Evolutionary conservation across 2,113 vertebrate genomes (phyloP), one percentile per base, ranked within the genome.

Genomic region (Hylia prasina): DNA sequence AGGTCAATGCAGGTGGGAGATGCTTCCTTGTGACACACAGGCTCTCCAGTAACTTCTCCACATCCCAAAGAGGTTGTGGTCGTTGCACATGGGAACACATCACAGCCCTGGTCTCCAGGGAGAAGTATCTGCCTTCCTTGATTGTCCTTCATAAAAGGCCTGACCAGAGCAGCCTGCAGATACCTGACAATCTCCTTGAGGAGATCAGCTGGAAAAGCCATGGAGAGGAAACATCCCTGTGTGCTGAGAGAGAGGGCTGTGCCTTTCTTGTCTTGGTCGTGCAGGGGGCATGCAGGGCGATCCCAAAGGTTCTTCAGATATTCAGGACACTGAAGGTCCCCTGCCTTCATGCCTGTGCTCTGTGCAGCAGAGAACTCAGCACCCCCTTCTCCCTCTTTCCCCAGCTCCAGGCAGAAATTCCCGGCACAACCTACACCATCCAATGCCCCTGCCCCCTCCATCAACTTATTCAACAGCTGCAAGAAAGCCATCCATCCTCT

Each of bases 311-410:
- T 56, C 18, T n/a, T 23, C 5, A 66, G 19, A 19, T 56, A 33
- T 0, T 28, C 21, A 11, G 27, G 13, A 64, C 6, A 21, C 27
- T 0, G 0, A 64, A 6, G 8, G 5, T 51, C 6, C 11, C 10
- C 16, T 81, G 53, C 37, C 58, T 70, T 21, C 25, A 18, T 18
- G 24, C 15, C 54, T 30, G 19, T 14, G 4, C 23, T 15, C 5
- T 3, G 4, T 33, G 30, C 42, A 70, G 37, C 47, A 77, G 3
- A 53, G 27, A 53, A 42, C 18, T 53, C 28, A 31, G 17, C 18
- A 71, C 5, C 2, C 11, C 6, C 12, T 82, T 12, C 17, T 54
- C 44, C 15, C 28, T 69, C 28, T 93, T 64, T 76, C 60, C n/a
- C 11, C 48, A 76, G 10, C 51, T 86, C 28, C 39, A 33, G 31